These are phyloP conservation scores for Rotaria macrura DNA, from an alignment of 2,888 invertebrate species.

Conservation along the genomic window DNA sequence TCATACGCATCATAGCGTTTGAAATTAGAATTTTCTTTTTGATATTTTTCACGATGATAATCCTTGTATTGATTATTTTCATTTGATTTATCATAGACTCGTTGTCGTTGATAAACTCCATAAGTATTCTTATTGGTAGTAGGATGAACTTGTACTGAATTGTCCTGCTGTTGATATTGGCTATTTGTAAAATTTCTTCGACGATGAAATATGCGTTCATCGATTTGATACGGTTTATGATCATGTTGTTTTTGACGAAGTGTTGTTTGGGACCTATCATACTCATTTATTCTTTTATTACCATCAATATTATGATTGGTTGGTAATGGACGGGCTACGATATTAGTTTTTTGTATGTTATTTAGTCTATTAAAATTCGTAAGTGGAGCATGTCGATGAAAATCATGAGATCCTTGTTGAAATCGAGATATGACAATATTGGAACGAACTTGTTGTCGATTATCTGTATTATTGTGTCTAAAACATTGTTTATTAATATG, in stretches of 20 bases:
- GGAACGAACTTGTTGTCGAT: neutral
- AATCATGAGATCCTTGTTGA: neutral
- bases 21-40: neutral
- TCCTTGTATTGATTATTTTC: neutral
- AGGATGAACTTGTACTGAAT: neutral
- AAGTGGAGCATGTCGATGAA: neutral
- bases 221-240: neutral
- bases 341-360: neutral
- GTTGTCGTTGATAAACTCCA: neutral
- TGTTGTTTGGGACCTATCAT: neutral
- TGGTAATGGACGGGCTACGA: neutral
- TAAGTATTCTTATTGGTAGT: neutral
- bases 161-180: neutral
- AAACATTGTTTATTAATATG: neutral
- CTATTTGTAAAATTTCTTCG: neutral
- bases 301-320: neutral
- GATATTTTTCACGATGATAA: neutral
- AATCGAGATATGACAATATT: neutral
- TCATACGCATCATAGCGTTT: neutral
- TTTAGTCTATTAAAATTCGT: neutral
- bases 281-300: neutral
- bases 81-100: neutral
- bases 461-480: neutral
- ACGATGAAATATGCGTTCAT: constrained; percentile 16
- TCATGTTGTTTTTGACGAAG: neutral